phyloP scores from a whole-genome alignment of 2,888 invertebrate genomes.

The Brenthis daphne region DNA sequence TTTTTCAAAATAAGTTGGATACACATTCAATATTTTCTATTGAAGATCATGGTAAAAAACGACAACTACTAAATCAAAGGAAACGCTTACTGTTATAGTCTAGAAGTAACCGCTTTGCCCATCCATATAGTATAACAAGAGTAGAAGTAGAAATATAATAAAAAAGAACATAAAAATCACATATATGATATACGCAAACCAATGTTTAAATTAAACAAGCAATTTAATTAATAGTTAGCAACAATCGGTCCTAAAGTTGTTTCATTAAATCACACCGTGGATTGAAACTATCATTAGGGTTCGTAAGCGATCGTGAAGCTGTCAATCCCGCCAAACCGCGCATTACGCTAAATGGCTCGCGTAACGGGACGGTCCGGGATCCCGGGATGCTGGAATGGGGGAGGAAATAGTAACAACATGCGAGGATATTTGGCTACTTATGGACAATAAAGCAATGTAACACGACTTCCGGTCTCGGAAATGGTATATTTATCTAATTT shows the following conservation, averaged over 20 bases:
- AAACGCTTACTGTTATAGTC: no score
- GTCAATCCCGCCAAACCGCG: slow-evolving; percentile 79
- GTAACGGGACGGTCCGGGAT: slow-evolving; percentile 58
- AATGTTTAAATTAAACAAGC: slow-evolving; percentile 7
- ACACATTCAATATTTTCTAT: no score
- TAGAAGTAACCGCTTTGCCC: no score
- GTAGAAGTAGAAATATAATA: no score
- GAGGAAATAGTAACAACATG: slow-evolving; percentile 69
- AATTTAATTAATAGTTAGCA: slow-evolving; percentile 38
- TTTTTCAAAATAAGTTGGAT: no score
- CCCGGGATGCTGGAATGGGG: slow-evolving; percentile 51
- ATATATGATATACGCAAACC: no score
- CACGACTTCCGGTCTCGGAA: slow-evolving; percentile 55
- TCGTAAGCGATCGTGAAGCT: slow-evolving; percentile 52
- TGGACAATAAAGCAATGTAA: slow-evolving; percentile 77
- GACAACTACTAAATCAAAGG: no score
- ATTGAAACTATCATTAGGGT: slow-evolving; percentile 67
- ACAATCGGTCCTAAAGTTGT: slow-evolving; percentile 38
- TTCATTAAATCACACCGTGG: slow-evolving; percentile 57
- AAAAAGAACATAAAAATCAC: no score
- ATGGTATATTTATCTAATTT: slow-evolving; percentile 60
- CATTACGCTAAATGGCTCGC: slow-evolving; percentile 79
- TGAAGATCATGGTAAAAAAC: no score
- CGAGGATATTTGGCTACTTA: slow-evolving; percentile 61
- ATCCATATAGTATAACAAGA: no score